Evolutionary conservation across 2,797 vertebrate genomes (phyloP), one percentile per base, ranked within the genome.

Genomic region (Enteromius trimaculatus): DNA sequence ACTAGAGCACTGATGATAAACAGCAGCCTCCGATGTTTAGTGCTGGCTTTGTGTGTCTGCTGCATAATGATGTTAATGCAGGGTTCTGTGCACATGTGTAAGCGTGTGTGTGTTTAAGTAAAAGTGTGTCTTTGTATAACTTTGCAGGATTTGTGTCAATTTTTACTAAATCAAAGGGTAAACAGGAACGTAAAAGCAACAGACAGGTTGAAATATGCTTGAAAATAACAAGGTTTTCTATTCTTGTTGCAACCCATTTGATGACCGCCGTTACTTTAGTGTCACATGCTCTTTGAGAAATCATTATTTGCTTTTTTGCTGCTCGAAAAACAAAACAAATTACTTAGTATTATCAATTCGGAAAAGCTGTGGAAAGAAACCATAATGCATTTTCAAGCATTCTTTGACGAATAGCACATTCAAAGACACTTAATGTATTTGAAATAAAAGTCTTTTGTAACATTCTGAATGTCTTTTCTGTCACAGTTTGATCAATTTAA

Each of bases 1-100:
- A 64, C 72, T 84, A 79, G 81, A 64, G 55, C 60, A 9, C 58
- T 65, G 49, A 80, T 70, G 49, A 77, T 65, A 23, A 74, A 68
- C 29, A 42, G 51, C 49, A 55, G 11, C 72, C 21, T 76, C 34
- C 13, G 0, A 76, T 58, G 72, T 76, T 76, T 76, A 58, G 51
- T 10, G 19, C 29, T 70, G 72, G 29, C 21, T 71, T 44, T 31
- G 37, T 13, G 71, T 44, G 42, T 81, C 51, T 74, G 37, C 16
- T 42, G 79, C n/a, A 9, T 70, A 70, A 37, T 70, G 9, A 37
- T 19, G n/a, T 11, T n/a, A 5, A 62, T 47, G 68, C 11, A 62
- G 39, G 21, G 26, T 74, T 79, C 34, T 37, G 29, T 60, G 17
- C 29, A 34, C 37, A 16, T 55, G 9, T 47, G 23, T 60, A 58